These are phyloP conservation scores for Hystrix cristata DNA, from an alignment of 2,113 vertebrate genomes.

Conservation along the genomic window DNA sequence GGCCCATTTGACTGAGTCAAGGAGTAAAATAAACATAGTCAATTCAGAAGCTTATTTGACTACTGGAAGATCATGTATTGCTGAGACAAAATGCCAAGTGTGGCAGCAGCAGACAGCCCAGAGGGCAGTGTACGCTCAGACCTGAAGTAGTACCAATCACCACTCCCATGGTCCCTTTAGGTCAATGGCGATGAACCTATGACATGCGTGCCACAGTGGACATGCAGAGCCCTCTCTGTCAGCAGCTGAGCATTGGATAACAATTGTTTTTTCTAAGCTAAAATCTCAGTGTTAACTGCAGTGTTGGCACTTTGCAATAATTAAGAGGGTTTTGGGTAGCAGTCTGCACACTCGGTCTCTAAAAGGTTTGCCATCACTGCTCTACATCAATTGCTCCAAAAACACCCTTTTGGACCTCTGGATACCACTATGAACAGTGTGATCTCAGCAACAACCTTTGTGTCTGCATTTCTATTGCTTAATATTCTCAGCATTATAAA, in stretches of 20 bases:
- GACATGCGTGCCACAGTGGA: neutral
- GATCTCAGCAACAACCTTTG: neutral
- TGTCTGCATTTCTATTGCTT: neutral
- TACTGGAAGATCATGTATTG: neutral
- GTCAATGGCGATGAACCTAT: neutral
- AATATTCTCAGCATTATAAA: slow-evolving; percentile 8
- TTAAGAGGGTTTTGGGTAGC: neutral
- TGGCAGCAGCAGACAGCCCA: neutral
- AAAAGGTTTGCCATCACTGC: neutral
- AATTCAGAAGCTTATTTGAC: neutral
- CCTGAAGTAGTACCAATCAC: neutral
- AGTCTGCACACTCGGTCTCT: neutral
- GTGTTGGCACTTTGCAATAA: neutral
- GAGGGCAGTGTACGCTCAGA: neutral
- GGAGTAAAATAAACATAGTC: neutral
- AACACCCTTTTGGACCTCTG: neutral
- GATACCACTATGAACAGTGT: neutral
- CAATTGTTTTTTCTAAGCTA: neutral
- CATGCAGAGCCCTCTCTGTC: neutral
- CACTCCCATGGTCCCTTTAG: neutral
- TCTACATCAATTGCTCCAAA: neutral
- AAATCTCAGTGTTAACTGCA: neutral
- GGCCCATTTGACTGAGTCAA: neutral
- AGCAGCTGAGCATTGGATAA: neutral
- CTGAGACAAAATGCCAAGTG: neutral